Percentiles rank a stretch among this genome's conserved stretches.
Evolutionary conservation across 2,888 invertebrate genomes (phyloP).

Genomic region (Lordiphosa fenestrarum): DNA sequence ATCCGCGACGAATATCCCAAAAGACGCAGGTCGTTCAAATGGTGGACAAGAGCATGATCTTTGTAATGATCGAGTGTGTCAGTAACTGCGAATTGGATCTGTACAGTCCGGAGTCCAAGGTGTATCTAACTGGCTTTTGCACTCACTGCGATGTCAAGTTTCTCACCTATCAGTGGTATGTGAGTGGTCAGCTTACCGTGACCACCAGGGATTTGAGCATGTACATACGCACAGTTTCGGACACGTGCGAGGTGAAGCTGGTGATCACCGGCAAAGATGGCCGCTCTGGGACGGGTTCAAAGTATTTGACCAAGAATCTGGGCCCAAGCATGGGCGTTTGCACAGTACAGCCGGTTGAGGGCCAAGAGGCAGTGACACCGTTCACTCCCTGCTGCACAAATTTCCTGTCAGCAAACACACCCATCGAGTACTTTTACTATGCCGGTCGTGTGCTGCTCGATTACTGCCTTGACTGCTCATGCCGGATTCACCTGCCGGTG

Average conservation of each 20-base stretch:
- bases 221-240: slow-evolving; percentile 1
- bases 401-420: background rate
- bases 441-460: slow-evolving; percentile 34
- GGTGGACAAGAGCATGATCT: background rate
- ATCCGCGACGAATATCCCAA: slow-evolving; percentile 7
- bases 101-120: slow-evolving; percentile 16
- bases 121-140: slow-evolving; percentile 28
- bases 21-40: slow-evolving; percentile 23
- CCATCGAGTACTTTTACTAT: slow-evolving; percentile 33
- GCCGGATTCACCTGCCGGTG: slow-evolving; percentile 27
- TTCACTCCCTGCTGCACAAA: slow-evolving; percentile 35
- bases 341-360: slow-evolving; percentile 14
- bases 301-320: background rate
- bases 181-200: slow-evolving; percentile 11
- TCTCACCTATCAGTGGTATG: slow-evolving; percentile 26
- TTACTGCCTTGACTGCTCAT: slow-evolving; percentile 33
- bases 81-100: slow-evolving; percentile 25
- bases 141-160: slow-evolving; percentile 16
- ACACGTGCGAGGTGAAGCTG: slow-evolving; percentile 12
- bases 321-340: slow-evolving; percentile 33
- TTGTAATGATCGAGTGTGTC: slow-evolving; percentile 31
- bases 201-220: slow-evolving; percentile 1
- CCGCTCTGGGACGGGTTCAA: slow-evolving; percentile 7
- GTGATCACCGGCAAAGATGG: background rate
- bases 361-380: slow-evolving; percentile 35